phyloP scores from a whole-genome alignment of 2,113 vertebrate genomes.

The Micronycteris hirsuta region DNA sequence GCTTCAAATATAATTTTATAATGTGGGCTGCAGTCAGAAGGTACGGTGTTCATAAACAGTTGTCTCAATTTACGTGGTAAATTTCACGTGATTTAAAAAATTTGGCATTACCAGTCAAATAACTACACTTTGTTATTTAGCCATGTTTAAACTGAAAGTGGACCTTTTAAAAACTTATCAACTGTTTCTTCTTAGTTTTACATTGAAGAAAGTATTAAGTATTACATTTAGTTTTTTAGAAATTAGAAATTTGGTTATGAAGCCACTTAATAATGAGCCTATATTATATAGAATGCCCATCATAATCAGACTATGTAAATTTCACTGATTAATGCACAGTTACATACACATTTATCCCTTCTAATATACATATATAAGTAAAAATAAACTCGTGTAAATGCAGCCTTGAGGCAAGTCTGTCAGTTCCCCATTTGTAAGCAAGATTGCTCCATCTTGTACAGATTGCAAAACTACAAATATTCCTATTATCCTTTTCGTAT shows the following conservation, averaged over 20 bases:
- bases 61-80: background rate
- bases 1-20: conserved; percentile 17
- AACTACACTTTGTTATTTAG: background rate
- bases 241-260: conserved; percentile 27
- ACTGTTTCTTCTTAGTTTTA: conserved; percentile 9
- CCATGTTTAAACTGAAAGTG: background rate
- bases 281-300: background rate
- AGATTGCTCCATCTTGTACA: background rate
- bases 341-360: background rate
- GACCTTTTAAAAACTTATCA: background rate
- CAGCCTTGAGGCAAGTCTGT: background rate
- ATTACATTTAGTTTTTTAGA: background rate
- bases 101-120: background rate
- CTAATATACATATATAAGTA: background rate
- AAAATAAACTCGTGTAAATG: background rate
- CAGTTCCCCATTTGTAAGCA: background rate
- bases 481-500: background rate
- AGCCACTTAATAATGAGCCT: background rate
- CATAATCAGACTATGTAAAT: background rate
- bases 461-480: background rate
- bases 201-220: conserved; percentile 1
- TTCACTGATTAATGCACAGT: background rate
- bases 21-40: background rate
- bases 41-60: background rate
- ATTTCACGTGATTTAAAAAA: background rate